Evolutionary conservation across 2,888 invertebrate species (phyloP).

Genomic region (Drosophila mimica): DNA sequence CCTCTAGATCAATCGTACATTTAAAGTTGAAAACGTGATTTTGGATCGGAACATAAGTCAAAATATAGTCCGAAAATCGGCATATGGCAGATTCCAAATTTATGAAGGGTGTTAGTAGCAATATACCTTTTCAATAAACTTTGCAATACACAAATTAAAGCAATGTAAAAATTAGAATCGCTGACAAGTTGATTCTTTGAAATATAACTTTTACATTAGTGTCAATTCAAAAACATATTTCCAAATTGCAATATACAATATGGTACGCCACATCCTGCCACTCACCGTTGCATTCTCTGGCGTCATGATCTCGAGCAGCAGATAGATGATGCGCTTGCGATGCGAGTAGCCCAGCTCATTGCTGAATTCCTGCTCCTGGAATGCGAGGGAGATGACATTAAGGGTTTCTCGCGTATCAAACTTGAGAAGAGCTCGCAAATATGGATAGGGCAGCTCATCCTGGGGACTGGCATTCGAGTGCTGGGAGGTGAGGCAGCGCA

Average conservation of each 20-base stretch:
- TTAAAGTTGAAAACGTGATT: too few relatives aligned
- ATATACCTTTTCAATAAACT: too few relatives aligned
- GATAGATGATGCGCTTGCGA: constrained; percentile 91
- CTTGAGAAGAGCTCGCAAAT: constrained; percentile 90
- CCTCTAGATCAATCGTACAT: too few relatives aligned
- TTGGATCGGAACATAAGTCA: too few relatives aligned
- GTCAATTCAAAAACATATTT: too few relatives aligned
- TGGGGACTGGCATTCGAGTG: constrained; percentile 88
- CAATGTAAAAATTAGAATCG: too few relatives aligned
- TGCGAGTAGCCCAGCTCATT: constrained; percentile 90
- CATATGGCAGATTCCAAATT: too few relatives aligned
- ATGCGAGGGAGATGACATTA: constrained; percentile 93
- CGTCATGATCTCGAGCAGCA: constrained; percentile 90
- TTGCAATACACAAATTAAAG: too few relatives aligned
- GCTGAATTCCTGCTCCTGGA: constrained; percentile 92
- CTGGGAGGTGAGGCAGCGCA: constrained; percentile 89
- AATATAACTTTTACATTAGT: too few relatives aligned
- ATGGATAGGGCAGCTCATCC: constrained; percentile 89
- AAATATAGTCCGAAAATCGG: too few relatives aligned
- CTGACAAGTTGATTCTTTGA: too few relatives aligned
- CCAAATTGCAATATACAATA: background rate
- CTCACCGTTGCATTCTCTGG: constrained; percentile 89
- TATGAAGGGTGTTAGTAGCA: too few relatives aligned
- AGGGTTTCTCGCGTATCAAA: constrained; percentile 94
- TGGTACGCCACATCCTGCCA: constrained; percentile 26